Evolutionary conservation across 1,140 invertebrate species (phyloP).

Genomic region (Lepidostoma basale): DNA sequence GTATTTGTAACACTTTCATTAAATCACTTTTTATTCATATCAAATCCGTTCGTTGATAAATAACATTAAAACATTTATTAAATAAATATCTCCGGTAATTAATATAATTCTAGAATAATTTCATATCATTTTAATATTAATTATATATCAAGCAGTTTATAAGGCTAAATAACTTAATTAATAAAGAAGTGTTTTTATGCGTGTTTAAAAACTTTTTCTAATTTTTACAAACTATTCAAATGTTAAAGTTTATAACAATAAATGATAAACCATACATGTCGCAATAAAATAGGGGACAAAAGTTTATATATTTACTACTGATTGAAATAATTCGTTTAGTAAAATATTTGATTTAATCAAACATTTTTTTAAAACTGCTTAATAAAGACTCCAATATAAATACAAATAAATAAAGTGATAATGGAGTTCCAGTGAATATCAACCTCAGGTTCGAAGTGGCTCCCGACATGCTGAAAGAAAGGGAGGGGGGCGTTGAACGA

Average conservation of each 20-base stretch:
- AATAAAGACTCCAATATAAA: not conserved
- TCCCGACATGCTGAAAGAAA: conserved; percentile 57
- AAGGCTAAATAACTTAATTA: too few relatives aligned
- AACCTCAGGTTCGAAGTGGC: not conserved
- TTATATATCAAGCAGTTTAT: too few relatives aligned
- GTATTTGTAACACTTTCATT: not conserved
- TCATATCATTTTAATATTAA: too few relatives aligned
- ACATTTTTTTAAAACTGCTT: not conserved
- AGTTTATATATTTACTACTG: not conserved
- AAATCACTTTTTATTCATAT: too few relatives aligned
- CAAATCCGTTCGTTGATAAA: too few relatives aligned
- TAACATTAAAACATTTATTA: too few relatives aligned
- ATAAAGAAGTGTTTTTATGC: too few relatives aligned
- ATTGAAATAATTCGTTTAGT: not conserved
- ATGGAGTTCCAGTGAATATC: not conserved
- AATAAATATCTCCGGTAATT: too few relatives aligned
- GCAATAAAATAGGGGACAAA: not conserved
- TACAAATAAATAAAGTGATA: not conserved
- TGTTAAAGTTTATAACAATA: too few relatives aligned
- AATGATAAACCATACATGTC: not conserved
- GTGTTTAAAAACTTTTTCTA: too few relatives aligned
- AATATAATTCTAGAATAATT: too few relatives aligned
- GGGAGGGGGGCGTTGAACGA: conserved; percentile 54
- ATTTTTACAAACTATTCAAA: too few relatives aligned
- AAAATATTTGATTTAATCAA: not conserved